A percentile compares a stretch with the other conserved stretches of the same genome.
Evolutionary conservation across 2,113 vertebrate species (phyloP).

Genomic region (Gnathonemus longibarbis): DNA sequence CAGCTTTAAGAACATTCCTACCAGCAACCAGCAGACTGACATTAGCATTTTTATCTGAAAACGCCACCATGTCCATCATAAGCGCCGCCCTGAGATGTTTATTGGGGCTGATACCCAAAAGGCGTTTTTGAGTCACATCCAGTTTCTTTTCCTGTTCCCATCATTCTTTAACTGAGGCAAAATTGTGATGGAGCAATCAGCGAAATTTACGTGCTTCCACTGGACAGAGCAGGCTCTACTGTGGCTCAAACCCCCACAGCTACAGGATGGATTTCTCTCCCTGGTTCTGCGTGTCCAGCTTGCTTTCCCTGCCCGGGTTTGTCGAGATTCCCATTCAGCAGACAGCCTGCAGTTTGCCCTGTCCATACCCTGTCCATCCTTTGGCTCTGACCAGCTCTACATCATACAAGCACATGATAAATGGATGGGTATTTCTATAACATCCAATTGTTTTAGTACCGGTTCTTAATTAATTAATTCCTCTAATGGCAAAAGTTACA

Average conservation of each 20-base stretch:
- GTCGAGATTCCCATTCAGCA: not conserved
- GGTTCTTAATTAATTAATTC: not conserved
- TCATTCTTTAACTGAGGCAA: not conserved
- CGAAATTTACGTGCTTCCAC: not conserved
- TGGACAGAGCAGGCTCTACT: not conserved
- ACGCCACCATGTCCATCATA: not conserved
- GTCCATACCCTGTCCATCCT: not conserved
- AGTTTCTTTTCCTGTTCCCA: not conserved
- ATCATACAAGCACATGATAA: not conserved
- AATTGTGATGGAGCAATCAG: not conserved
- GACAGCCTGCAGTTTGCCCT: not conserved
- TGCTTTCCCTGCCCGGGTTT: not conserved
- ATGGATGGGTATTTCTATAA: not conserved
- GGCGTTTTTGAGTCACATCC: not conserved
- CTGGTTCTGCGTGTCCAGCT: not conserved
- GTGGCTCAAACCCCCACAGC: not conserved
- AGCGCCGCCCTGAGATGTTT: not conserved
- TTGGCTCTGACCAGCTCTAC: not conserved
- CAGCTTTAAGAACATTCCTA: not conserved
- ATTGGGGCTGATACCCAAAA: not conserved
- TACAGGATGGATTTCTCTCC: not conserved
- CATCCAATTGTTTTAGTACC: not conserved
- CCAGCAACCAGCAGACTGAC: not conserved
- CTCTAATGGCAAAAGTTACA: not conserved
- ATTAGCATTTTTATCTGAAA: not conserved